Evolutionary conservation across 92 coral and sea anemone genomes (phyloP).

Genomic region (Paramuricea clavata): DNA sequence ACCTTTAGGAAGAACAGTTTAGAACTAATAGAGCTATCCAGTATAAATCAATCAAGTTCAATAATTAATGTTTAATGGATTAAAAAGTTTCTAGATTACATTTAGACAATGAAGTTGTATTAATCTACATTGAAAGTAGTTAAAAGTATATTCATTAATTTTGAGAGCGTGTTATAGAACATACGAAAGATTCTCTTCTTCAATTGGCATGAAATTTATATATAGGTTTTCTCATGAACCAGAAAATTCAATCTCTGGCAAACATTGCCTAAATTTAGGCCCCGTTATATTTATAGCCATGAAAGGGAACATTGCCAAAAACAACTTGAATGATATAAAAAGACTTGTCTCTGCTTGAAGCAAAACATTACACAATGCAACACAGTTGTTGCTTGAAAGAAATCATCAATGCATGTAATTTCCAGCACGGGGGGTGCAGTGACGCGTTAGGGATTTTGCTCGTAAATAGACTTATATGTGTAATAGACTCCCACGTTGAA

Average conservation of each 20-base stretch:
- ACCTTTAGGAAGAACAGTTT: too few species aligned
- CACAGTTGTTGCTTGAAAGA: background rate
- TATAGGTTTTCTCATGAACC: too few species aligned
- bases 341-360: background rate
- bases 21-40: too few species aligned
- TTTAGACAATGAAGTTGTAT: too few species aligned
- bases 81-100: too few species aligned
- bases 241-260: background rate
- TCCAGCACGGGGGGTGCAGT: background rate
- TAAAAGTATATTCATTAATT: too few species aligned
- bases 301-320: background rate
- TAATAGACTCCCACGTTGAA: background rate
- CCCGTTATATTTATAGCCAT: background rate
- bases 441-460: background rate
- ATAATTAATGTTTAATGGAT: too few species aligned
- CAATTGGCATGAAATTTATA: too few species aligned
- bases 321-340: background rate
- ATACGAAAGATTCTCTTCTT: too few species aligned
- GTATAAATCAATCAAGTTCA: too few species aligned
- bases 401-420: background rate
- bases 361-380: background rate
- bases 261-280: slow-evolving; percentile 1
- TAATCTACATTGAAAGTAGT: too few species aligned
- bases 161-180: too few species aligned
- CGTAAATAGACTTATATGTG: background rate